Conservation (phyloP, 92 coral and sea anemone species). For the Phymanthus crucifer region DNA sequence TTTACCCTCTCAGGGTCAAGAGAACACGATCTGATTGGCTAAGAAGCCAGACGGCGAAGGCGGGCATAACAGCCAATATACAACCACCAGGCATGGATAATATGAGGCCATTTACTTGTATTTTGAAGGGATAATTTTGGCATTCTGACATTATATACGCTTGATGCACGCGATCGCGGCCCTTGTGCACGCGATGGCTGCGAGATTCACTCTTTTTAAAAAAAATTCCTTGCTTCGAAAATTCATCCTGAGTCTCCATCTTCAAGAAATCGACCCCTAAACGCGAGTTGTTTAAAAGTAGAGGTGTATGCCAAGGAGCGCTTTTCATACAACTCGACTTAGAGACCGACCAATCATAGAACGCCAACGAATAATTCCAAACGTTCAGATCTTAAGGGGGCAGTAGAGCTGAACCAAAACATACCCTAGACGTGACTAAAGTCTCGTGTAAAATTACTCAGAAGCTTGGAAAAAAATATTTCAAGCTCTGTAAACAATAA, state of each 20-base stretch:
- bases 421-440: conserved; percentile 6
- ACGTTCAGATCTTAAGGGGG: conserved; percentile 21
- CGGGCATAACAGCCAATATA: conserved; percentile 32
- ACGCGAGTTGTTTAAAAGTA: background rate
- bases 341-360: conserved; percentile 11
- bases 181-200: conserved; percentile 1
- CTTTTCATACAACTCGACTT: background rate
- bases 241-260: background rate
- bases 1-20: background rate
- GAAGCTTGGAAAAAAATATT: background rate
- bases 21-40: conserved; percentile 57
- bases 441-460: conserved; percentile 4
- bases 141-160: conserved; percentile 57
- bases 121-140: conserved; percentile 78
- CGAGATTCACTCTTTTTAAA: background rate
- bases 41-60: conserved; percentile 34
- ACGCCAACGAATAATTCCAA: conserved; percentile 33
- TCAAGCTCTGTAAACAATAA: background rate
- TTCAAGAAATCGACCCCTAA: background rate
- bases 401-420: conserved; percentile 21
- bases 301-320: background rate
- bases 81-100: conserved; percentile 22
- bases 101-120: conserved; percentile 33
- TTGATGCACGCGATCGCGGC: conserved; percentile 68
- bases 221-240: background rate